Evolutionary conservation across 1,140 invertebrate species (phyloP).

Genomic region (Centruroides sculpturatus): DNA sequence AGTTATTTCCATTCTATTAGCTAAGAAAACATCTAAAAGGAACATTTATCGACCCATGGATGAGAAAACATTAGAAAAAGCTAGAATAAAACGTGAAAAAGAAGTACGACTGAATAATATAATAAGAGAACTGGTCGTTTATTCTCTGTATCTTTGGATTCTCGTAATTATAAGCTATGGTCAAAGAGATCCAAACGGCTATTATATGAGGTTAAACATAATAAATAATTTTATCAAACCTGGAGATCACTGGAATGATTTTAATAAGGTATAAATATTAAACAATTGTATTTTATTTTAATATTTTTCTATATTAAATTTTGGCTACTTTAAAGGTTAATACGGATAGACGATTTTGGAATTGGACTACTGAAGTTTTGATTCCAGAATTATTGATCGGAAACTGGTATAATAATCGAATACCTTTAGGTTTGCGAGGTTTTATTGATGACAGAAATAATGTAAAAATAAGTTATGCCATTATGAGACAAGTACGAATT

Average conservation of each 20-base stretch:
- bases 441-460: constrained; percentile 32
- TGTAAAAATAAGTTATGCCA: constrained; percentile 32
- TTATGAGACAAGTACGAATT: constrained; percentile 31
- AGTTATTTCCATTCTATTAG: too few species aligned
- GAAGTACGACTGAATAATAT: constrained; percentile 34
- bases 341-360: constrained; percentile 25
- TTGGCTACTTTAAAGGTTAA: constrained; percentile 2
- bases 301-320: too few species aligned
- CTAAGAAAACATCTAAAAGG: background rate
- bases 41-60: constrained; percentile 11
- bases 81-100: constrained; percentile 23
- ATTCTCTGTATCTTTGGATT: constrained; percentile 35
- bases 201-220: constrained; percentile 27
- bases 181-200: constrained; percentile 28
- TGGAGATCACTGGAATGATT: constrained; percentile 12
- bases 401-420: constrained; percentile 32
- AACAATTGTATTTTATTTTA: too few species aligned
- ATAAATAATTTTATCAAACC: constrained; percentile 27
- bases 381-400: constrained; percentile 27
- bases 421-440: constrained; percentile 29
- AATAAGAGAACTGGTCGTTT: constrained; percentile 33
- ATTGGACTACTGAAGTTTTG: constrained; percentile 30
- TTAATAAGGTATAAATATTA: constrained; percentile 4
- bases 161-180: constrained; percentile 35
- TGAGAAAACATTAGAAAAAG: background rate